A percentile compares a stretch with the other conserved stretches of the same genome.
Conservation (phyloP, 2,888 invertebrate species). For the Camptogramma bilineatum region DNA sequence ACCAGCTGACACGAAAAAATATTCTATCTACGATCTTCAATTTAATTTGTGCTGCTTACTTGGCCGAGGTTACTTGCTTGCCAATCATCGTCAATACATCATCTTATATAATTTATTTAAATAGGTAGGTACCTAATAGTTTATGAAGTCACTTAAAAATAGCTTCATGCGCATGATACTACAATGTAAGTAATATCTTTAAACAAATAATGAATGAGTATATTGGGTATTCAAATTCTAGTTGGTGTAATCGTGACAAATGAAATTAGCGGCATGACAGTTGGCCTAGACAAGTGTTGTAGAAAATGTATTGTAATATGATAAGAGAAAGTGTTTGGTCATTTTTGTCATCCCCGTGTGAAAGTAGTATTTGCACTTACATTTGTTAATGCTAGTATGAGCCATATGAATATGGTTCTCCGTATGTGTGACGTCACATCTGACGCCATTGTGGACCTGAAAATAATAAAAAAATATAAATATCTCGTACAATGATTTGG, state of each 20-base stretch:
- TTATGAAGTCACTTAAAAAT: not conserved
- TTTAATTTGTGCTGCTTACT: too few relatives aligned
- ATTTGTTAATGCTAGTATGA: constrained; percentile 74
- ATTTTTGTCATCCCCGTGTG: constrained; percentile 1
- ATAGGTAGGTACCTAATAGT: too few relatives aligned
- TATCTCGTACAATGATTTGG: not conserved
- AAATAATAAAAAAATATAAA: constrained; percentile 50
- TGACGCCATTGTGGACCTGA: constrained; percentile 80
- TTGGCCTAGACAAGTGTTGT: constrained; percentile 3
- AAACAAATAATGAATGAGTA: not conserved
- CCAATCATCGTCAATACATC: constrained; percentile 1
- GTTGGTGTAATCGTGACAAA: not conserved
- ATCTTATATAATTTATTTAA: constrained; percentile 13
- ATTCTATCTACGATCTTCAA: too few relatives aligned
- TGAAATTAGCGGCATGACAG: not conserved
- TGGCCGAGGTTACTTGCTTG: not conserved
- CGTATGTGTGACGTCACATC: constrained; percentile 75
- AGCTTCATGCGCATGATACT: not conserved
- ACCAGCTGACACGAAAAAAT: too few relatives aligned
- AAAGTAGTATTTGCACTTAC: constrained; percentile 62
- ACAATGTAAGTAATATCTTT: constrained; percentile 2
- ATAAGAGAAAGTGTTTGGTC: constrained; percentile 4
- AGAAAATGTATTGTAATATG: not conserved
- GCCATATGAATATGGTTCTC: constrained; percentile 72
- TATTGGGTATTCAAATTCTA: not conserved